Base-by-base conservation (phyloP, 2,797 vertebrate genomes). In the Notamacropus eugenii region DNA sequence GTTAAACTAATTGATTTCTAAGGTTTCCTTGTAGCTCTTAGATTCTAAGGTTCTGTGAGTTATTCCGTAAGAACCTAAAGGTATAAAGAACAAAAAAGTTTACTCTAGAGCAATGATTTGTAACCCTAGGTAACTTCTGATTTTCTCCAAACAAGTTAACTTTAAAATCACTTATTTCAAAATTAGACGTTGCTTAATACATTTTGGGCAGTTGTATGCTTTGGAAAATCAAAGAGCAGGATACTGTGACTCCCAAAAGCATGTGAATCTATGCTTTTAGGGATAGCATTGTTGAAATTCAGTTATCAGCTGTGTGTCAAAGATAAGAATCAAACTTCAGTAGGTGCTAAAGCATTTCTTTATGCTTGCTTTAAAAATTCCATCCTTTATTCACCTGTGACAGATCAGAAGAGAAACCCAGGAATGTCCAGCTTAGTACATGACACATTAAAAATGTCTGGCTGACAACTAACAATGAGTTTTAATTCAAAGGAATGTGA, bases 401-500 rank as follows among this genome's bases (percentile, higher is more conserved):
- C 67, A 94, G 62, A 92, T 90, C 90, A 97, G 62, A 95, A 55
- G 40, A 95, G 24, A 93, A 93, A 34, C 94, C 13, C 87, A 40
- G 94, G 19, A 54, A 11, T 62, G 1, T 28, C 74, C 0, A 0
- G 27, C 74, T 87, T 24, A 46, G 9, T 27, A 55, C 28, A 59
- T 31, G 52, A 94, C 50, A 90, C 2, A 93, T 97, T 82, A 96
- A 55, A 96, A 54, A 90, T 55, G 29, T 62, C 55, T 95, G 90
- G 58, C 59, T 95, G 40, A 97, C 55, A 93, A 97, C 94, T 90
- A 93, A 95, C 94, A 95, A 90, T 46, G 93, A 4, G 46, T 95
- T 94, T 95, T 62, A 55, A 96, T 90, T 96, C 34, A 94, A 96
- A 97, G 96, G 52, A 92, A 96, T 93, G 93, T 93, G 96, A 92